These are phyloP conservation scores for Montipora efflorescens DNA, from an alignment of 64 coral and sea anemone species.

Conservation along the genomic window DNA sequence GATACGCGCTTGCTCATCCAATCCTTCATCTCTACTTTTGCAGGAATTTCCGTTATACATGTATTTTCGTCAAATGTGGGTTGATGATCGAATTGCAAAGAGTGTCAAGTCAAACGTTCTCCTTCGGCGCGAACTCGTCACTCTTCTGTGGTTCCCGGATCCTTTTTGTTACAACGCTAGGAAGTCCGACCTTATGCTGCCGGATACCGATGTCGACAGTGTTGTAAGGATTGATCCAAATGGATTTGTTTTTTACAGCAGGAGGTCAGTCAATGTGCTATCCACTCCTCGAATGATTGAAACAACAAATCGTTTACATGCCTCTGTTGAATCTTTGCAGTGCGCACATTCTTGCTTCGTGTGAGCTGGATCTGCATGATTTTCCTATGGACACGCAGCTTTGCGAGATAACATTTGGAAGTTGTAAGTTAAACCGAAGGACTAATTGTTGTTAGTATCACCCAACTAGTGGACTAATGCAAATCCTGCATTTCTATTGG, in stretches of 20 bases:
- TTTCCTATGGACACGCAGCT: conserved; percentile 87
- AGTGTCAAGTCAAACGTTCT: conserved; percentile 1
- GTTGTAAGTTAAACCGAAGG: conserved; percentile 69
- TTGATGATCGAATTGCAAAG: conserved; percentile 69
- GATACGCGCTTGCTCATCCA: not conserved
- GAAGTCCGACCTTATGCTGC: conserved; percentile 68
- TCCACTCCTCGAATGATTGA: not conserved
- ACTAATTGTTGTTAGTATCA: no score
- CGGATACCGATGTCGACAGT: conserved; percentile 84
- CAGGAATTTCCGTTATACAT: conserved; percentile 85
- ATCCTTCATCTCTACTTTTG: not conserved
- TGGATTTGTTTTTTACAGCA: conserved; percentile 78
- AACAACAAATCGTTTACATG: not conserved
- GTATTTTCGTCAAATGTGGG: conserved; percentile 85
- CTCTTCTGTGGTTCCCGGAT: conserved; percentile 72
- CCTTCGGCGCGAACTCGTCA: conserved; percentile 60
- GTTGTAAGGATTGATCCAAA: conserved; percentile 53
- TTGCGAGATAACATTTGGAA: conserved; percentile 74
- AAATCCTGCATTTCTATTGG: no score
- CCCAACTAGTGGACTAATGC: no score
- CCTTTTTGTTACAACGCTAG: conserved; percentile 79
- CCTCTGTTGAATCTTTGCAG: not conserved
- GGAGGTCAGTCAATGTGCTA: conserved; percentile 43
- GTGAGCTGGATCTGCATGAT: conserved; percentile 78
- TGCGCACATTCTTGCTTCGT: conserved; percentile 77